Evolutionary conservation across 2,888 invertebrate species (phyloP).

Genomic region (Busseola fusca): DNA sequence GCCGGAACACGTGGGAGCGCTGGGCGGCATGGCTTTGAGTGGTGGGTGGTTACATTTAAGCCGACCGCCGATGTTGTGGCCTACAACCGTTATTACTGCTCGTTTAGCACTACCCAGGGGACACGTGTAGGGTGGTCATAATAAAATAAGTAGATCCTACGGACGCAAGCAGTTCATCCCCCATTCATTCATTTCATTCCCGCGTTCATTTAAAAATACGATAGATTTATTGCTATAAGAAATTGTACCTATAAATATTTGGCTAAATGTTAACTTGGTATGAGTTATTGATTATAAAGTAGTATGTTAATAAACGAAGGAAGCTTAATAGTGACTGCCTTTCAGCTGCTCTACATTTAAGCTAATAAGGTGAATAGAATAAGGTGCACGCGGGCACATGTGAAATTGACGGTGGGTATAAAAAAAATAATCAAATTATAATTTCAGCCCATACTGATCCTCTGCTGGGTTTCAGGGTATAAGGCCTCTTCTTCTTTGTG

Average conservation of each 20-base stretch:
- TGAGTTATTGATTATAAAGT: conserved; percentile 19
- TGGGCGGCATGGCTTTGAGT: too few species aligned
- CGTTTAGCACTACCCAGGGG: too few species aligned
- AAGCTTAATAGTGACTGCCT: conserved; percentile 16
- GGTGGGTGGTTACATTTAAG: too few species aligned
- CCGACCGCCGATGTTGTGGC: too few species aligned
- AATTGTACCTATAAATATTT: conserved; percentile 14
- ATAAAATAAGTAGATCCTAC: too few species aligned
- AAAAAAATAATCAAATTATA: conserved; percentile 14
- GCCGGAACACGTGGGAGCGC: too few species aligned
- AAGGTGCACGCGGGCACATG: neutral
- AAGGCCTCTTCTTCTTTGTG: neutral
- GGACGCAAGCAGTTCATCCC: too few species aligned
- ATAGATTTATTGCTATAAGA: conserved; percentile 26
- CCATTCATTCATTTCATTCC: too few species aligned
- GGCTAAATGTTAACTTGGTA: conserved; percentile 27
- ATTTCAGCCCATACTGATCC: neutral
- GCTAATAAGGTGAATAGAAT: too few species aligned
- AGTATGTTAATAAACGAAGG: conserved; percentile 21
- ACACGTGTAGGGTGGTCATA: too few species aligned
- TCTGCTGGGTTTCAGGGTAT: conserved; percentile 1
- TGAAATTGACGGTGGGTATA: conserved; percentile 4
- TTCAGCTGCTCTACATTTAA: conserved; percentile 18
- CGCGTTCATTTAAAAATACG: too few species aligned
- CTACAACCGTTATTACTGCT: too few species aligned